These are phyloP conservation scores for Chrysodeixis includens DNA, from an alignment of 2,888 invertebrate species.

Conservation along the genomic window DNA sequence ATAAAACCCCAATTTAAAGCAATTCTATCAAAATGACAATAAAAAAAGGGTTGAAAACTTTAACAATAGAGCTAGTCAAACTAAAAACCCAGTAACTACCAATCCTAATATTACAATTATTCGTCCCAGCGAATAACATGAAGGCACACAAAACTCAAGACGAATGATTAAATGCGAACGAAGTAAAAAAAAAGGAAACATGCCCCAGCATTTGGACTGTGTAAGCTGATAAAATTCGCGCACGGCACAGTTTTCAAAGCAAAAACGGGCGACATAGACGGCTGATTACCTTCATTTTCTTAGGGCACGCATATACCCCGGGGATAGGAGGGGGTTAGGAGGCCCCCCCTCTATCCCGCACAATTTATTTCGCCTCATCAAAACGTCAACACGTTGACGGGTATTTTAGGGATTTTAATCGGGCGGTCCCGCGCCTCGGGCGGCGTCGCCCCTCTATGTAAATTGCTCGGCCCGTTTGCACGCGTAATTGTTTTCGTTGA, in stretches of 20 bases:
- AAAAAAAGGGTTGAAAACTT: not conserved
- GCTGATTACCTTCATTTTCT: constrained; percentile 87
- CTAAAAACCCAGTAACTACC: constrained; percentile 9
- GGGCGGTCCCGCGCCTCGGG: constrained; percentile 66
- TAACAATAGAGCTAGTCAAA: constrained; percentile 4
- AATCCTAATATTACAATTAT: constrained; percentile 24
- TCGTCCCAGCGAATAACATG: constrained; percentile 18
- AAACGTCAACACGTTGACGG: constrained; percentile 88
- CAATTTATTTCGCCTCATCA: constrained; percentile 87
- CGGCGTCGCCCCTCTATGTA: constrained; percentile 76
- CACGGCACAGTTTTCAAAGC: constrained; percentile 66
- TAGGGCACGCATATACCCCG: constrained; percentile 79
- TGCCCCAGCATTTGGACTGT: constrained; percentile 52
- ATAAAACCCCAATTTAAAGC: not conserved
- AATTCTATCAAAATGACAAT: not conserved
- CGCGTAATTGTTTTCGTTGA: constrained; percentile 83
- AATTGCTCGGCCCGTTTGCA: constrained; percentile 76
- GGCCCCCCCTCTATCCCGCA: constrained; percentile 65
- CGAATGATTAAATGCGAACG: constrained; percentile 53
- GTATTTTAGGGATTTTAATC: constrained; percentile 88
- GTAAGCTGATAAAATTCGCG: constrained; percentile 67
- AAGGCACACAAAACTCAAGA: constrained; percentile 39
- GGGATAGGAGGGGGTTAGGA: constrained; percentile 70
- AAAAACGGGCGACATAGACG: constrained; percentile 62
- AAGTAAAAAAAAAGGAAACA: constrained; percentile 53